Conservation (phyloP, 2,888 invertebrate genomes). For the Hirtodrosophila cameraria region DNA sequence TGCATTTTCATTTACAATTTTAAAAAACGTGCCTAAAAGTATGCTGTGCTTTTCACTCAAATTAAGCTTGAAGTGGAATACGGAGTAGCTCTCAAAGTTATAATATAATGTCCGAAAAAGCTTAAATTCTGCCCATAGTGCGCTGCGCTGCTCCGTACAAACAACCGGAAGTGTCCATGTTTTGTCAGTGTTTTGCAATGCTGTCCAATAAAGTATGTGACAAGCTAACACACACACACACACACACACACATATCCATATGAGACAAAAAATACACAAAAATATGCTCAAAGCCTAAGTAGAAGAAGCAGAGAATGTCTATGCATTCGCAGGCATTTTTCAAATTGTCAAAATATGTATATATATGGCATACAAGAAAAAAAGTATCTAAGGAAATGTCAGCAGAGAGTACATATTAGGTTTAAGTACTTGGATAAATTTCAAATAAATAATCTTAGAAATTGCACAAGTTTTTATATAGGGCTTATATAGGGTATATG, state of each 20-base stretch:
- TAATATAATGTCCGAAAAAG: too few species aligned
- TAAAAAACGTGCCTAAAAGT: too few species aligned
- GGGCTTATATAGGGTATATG: neutral
- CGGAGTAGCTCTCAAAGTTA: too few species aligned
- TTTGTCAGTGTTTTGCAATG: conserved; percentile 20
- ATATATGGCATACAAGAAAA: too few species aligned
- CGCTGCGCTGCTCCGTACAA: too few species aligned
- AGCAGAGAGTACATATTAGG: too few species aligned
- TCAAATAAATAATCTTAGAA: neutral
- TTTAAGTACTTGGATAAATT: neutral
- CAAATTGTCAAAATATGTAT: neutral
- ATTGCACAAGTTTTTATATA: neutral
- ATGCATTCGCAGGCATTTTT: neutral
- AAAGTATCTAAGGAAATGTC: too few species aligned
- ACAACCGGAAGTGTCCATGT: conserved; percentile 30
- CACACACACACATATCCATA: neutral
- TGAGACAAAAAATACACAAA: neutral
- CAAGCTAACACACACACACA: conserved; percentile 2
- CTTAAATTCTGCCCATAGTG: too few species aligned
- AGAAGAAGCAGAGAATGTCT: neutral
- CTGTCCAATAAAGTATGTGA: conserved; percentile 28
- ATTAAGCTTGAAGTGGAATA: too few species aligned
- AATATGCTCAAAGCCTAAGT: neutral
- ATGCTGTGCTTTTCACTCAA: too few species aligned
- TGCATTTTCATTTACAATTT: too few species aligned